Evolutionary conservation across 1,140 invertebrate species (phyloP).

Genomic region (Luehdorfia chinensis): DNA sequence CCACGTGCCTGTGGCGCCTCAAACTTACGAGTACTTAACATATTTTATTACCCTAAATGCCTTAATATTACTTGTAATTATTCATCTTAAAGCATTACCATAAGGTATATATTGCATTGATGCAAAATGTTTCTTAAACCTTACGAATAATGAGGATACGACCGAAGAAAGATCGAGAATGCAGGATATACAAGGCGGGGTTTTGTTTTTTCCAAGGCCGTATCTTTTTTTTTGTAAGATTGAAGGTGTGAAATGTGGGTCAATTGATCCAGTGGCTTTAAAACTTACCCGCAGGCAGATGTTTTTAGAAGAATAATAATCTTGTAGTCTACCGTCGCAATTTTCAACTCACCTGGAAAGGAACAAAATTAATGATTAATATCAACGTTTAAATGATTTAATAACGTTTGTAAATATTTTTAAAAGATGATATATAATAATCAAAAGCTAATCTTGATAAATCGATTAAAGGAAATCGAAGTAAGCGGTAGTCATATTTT

Average conservation of each 20-base stretch:
- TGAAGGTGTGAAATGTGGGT: slow-evolving; percentile 17
- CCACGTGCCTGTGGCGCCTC: slow-evolving; percentile 43
- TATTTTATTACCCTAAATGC: background rate
- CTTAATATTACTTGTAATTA: background rate
- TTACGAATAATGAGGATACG: slow-evolving; percentile 2
- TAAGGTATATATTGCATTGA: background rate
- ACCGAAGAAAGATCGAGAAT: slow-evolving; percentile 7
- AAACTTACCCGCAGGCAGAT: slow-evolving; percentile 14
- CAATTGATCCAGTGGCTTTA: slow-evolving; percentile 13
- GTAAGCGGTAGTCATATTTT: too few species aligned
- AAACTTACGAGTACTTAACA: background rate
- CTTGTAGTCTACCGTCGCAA: slow-evolving; percentile 1
- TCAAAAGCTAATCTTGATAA: too few species aligned
- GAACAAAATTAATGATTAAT: slow-evolving; percentile 1
- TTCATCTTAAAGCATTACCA: background rate
- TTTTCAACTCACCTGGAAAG: slow-evolving; percentile 9
- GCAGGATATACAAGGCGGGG: slow-evolving; percentile 5
- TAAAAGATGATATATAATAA: too few species aligned
- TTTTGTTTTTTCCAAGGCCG: slow-evolving; percentile 14
- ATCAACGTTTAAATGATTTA: background rate
- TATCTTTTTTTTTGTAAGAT: slow-evolving; percentile 3
- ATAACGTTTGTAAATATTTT: background rate
- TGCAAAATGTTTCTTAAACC: background rate
- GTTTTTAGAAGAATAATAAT: slow-evolving; percentile 4
- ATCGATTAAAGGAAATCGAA: too few species aligned